Conservation (phyloP, 1,140 invertebrate species). For the Latrodectus geometricus region DNA sequence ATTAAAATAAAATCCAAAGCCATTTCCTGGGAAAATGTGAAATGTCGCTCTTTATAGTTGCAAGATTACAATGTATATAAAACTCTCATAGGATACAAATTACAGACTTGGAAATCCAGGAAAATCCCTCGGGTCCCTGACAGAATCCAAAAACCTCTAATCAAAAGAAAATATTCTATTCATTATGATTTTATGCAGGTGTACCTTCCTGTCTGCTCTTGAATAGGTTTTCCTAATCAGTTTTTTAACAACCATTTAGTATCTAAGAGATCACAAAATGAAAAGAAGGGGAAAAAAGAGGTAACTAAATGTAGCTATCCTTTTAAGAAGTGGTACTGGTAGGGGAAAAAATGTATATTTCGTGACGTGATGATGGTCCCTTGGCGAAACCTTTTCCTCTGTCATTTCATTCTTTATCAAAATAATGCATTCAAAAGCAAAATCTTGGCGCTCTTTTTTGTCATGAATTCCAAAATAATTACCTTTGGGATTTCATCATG, state of each 20-base stretch:
- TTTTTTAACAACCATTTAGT: constrained; percentile 40
- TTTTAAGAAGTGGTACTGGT: background rate
- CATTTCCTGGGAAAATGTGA: background rate
- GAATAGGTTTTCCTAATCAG: background rate
- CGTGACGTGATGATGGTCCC: background rate
- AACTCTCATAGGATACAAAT: background rate
- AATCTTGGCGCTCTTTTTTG: constrained; percentile 25
- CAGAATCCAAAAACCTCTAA: background rate
- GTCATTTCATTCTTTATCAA: constrained; percentile 16
- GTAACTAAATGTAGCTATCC: background rate
- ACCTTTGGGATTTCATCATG: constrained; percentile 12
- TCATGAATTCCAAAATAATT: constrained; percentile 38
- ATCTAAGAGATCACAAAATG: constrained; percentile 8
- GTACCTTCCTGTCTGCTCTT: background rate
- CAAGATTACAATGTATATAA: background rate
- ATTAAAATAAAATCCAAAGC: too few species aligned
- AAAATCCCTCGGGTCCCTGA: background rate
- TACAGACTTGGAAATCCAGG: background rate
- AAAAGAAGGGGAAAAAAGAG: background rate
- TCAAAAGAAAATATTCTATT: constrained; percentile 1
- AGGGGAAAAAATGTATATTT: background rate
- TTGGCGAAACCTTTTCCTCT: background rate
- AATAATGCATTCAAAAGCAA: constrained; percentile 25
- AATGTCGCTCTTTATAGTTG: background rate
- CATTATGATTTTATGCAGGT: background rate